Percentiles rank a stretch among this genome's conserved stretches.
phyloP scores from a whole-genome alignment of 2,113 vertebrate genomes.

The Oryzias javanicus region DNA sequence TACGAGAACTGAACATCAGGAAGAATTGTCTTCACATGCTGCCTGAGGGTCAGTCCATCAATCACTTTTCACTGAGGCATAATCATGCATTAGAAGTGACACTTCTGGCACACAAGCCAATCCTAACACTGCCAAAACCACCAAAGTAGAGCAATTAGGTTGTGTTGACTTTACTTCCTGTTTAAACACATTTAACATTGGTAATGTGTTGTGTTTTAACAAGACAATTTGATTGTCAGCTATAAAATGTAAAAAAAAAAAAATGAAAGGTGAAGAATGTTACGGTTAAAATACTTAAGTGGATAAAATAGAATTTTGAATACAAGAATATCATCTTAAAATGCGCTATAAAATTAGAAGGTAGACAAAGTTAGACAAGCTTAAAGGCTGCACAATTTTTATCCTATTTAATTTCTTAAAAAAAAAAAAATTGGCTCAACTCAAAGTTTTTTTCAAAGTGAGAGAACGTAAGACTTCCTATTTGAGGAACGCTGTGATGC shows the following conservation, averaged over 20 bases:
- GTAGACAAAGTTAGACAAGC: no score
- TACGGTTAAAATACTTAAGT: no score
- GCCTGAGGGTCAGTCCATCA: slow-evolving; percentile 85
- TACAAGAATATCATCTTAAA: no score
- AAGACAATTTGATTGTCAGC: neutral
- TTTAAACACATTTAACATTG: neutral
- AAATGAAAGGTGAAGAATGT: no score
- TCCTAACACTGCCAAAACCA: neutral
- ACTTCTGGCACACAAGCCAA: neutral
- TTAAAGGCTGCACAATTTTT: no score
- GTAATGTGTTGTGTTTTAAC: neutral
- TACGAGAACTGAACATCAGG: slow-evolving; percentile 95
- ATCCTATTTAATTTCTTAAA: no score
- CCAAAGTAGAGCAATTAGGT: neutral
- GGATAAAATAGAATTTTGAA: no score
- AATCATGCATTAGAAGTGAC: neutral
- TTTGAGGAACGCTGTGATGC: no score
- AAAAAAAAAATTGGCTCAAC: no score
- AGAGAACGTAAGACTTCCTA: no score
- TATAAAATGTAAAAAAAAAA: neutral
- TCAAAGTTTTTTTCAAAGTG: no score
- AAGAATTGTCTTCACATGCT: slow-evolving; percentile 94
- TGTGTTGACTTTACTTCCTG: neutral
- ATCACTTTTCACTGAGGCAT: neutral
- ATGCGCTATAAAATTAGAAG: no score